These are phyloP conservation scores for Dromius quadrimaculatus DNA, from an alignment of 2,888 invertebrate genomes.

Conservation along the genomic window DNA sequence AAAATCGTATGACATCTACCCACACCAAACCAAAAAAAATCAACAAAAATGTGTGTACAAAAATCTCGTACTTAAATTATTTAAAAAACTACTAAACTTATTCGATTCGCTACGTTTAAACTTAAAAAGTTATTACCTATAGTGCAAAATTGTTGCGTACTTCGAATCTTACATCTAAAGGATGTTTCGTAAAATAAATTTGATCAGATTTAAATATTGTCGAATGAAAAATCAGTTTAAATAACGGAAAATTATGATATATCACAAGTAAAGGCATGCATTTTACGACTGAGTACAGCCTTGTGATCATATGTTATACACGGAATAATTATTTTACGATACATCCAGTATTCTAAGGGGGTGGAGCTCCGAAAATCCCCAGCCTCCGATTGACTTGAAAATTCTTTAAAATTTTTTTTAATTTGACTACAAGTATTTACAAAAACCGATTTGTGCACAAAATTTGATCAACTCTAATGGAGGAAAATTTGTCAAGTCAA, in stretches of 20 bases:
- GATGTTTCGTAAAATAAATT: conserved; percentile 3
- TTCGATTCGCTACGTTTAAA: conserved; percentile 42
- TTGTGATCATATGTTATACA: neutral
- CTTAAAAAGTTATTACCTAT: conserved; percentile 39
- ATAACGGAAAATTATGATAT: neutral
- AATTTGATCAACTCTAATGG: too few species aligned
- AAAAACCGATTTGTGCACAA: too few species aligned
- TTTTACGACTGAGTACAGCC: neutral
- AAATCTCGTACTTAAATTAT: conserved; percentile 30
- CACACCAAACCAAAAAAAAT: conserved; percentile 39
- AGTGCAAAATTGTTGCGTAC: conserved; percentile 38
- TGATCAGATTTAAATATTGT: neutral
- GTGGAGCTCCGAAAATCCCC: too few species aligned
- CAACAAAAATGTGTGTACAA: conserved; percentile 32
- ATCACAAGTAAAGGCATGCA: neutral
- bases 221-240: neutral
- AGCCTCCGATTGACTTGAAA: too few species aligned
- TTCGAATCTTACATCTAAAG: conserved; percentile 16
- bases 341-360: conserved; percentile 23
- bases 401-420: too few species aligned
- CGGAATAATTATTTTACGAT: conserved; percentile 8
- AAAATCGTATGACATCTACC: conserved; percentile 45
- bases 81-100: conserved; percentile 31
- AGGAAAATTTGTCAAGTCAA: too few species aligned
- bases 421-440: too few species aligned